Evolutionary conservation across 1,140 invertebrate genomes (phyloP).

Genomic region (Bacillus rossius): DNA sequence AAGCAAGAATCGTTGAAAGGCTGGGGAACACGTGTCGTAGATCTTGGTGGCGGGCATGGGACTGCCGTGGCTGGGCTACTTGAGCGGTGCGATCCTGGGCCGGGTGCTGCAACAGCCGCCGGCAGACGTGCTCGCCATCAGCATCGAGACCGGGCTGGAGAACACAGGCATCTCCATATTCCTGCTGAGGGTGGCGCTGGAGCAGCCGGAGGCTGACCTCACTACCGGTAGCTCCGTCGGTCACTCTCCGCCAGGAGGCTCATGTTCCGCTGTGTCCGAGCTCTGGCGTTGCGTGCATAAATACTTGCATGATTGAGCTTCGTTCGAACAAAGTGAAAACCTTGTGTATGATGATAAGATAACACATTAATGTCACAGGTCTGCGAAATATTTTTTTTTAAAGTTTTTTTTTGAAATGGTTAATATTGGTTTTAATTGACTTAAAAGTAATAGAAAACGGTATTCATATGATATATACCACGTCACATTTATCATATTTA

Average conservation of each 20-base stretch:
- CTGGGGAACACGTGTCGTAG: constrained; percentile 38
- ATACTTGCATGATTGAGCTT: not conserved
- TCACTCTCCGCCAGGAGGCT: not conserved
- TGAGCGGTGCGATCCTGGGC: constrained; percentile 60
- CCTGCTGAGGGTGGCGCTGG: constrained; percentile 62
- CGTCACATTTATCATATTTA: too few species aligned
- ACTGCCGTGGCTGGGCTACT: constrained; percentile 84
- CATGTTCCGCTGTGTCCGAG: not conserved
- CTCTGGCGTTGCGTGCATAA: too few species aligned
- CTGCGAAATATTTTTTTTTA: not conserved
- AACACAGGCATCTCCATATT: constrained; percentile 92
- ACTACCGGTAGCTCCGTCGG: constrained; percentile 57
- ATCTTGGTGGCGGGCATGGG: constrained; percentile 76
- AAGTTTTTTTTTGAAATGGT: too few species aligned
- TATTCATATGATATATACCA: too few species aligned
- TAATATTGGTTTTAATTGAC: too few species aligned
- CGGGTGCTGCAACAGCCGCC: constrained; percentile 53
- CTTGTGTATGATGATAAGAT: not conserved
- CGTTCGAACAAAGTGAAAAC: not conserved
- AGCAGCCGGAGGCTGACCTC: constrained; percentile 68
- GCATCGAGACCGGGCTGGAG: constrained; percentile 91
- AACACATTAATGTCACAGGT: not conserved
- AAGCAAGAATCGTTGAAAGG: too few species aligned
- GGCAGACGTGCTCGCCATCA: constrained; percentile 73
- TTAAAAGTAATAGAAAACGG: too few species aligned